phyloP scores from a whole-genome alignment of 2,888 invertebrate species.

The Ptilodon capucinus region DNA sequence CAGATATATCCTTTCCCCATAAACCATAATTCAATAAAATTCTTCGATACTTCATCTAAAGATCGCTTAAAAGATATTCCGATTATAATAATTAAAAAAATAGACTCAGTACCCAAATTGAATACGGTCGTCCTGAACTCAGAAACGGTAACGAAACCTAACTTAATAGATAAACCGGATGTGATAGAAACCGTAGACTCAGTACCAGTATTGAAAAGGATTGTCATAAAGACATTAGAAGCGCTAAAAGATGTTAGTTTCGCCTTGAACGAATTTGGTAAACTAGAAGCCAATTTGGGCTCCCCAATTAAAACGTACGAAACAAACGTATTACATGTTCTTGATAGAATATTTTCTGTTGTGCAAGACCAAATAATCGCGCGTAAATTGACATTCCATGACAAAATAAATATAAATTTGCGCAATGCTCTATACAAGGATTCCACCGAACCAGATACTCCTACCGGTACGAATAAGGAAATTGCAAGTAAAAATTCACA shows the following conservation, averaged over 20 bases:
- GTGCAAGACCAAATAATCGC: background rate
- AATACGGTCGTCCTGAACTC: too few relatives aligned
- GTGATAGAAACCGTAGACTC: too few relatives aligned
- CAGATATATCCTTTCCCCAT: too few relatives aligned
- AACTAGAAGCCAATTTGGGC: background rate
- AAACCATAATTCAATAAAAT: too few relatives aligned
- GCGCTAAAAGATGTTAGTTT: constrained; percentile 31
- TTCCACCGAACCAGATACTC: background rate
- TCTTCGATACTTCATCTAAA: too few relatives aligned
- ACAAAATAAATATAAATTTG: background rate
- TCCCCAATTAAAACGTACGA: background rate
- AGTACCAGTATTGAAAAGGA: too few relatives aligned
- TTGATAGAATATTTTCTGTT: background rate
- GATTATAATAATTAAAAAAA: too few relatives aligned
- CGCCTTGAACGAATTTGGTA: constrained; percentile 14
- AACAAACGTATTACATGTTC: background rate
- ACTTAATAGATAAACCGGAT: too few relatives aligned
- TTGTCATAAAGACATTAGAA: constrained; percentile 11
- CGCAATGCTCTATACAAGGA: background rate
- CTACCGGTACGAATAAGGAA: background rate
- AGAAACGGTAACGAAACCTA: too few relatives aligned
- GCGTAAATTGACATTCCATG: background rate
- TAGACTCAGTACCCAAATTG: too few relatives aligned
- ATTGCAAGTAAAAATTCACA: background rate
- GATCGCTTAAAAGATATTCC: too few relatives aligned